Conservation (phyloP, 1,140 invertebrate species). For the Zaprionus kolodkinae region DNA sequence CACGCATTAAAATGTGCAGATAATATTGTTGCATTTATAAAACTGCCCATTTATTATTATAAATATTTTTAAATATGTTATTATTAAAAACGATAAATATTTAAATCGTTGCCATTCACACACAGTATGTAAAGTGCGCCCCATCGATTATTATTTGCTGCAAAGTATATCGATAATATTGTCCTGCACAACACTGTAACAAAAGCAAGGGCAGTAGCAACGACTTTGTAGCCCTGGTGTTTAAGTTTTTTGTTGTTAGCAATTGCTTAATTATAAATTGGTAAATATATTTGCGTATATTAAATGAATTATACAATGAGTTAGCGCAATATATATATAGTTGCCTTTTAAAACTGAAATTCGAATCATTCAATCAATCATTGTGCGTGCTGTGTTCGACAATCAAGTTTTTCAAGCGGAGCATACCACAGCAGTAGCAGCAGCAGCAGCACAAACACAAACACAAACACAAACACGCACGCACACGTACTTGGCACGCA, state of each 20-base stretch:
- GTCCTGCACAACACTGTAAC: constrained; percentile 1
- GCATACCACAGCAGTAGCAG: not conserved
- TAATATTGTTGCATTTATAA: too few species aligned
- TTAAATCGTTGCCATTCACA: not conserved
- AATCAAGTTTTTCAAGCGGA: constrained; percentile 13
- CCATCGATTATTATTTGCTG: not conserved
- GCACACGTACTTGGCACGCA: constrained; percentile 20
- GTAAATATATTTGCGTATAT: constrained; percentile 41
- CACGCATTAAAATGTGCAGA: too few species aligned
- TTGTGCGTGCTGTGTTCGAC: constrained; percentile 2
- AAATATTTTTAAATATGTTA: too few species aligned
- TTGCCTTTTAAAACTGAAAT: constrained; percentile 10
- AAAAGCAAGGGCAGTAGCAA: constrained; percentile 35
- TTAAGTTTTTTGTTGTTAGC: constrained; percentile 62
- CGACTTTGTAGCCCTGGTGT: constrained; percentile 54
- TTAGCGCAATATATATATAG: not conserved
- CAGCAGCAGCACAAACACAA: constrained; percentile 6
- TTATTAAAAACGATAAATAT: too few species aligned
- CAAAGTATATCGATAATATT: not conserved
- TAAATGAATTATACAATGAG: not conserved
- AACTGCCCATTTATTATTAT: too few species aligned
- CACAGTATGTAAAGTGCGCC: not conserved
- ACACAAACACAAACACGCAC: constrained; percentile 27
- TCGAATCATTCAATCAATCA: constrained; percentile 14
- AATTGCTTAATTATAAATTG: constrained; percentile 70